Evolutionary conservation across 2,797 vertebrate genomes (phyloP).

Genomic region (Chelon auratus): DNA sequence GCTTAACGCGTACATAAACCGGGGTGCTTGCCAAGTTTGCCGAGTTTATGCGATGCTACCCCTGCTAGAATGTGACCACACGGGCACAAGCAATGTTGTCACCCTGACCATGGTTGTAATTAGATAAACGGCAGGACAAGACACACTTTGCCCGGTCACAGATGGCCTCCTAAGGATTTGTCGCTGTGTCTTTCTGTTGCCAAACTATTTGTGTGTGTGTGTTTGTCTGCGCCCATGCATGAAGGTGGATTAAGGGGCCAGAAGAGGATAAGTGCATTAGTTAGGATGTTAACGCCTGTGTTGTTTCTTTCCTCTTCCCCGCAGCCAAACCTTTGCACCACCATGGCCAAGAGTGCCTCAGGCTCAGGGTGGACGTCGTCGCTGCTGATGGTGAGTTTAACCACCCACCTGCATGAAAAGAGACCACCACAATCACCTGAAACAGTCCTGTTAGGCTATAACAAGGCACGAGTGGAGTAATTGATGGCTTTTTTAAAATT

Average conservation of each 20-base stretch:
- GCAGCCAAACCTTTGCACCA: conserved; percentile 93
- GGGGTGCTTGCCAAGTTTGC: conserved; percentile 34
- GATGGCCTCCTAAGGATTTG: conserved; percentile 74
- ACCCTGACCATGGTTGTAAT: conserved; percentile 74
- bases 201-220: conserved; percentile 45
- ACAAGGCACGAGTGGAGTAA: conserved; percentile 10
- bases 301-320: conserved; percentile 50
- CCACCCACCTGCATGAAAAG: conserved; percentile 9
- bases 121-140: conserved; percentile 74
- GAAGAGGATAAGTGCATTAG: conserved; percentile 75
- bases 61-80: conserved; percentile 52
- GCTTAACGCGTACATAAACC: conserved; percentile 17
- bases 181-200: conserved; percentile 51
- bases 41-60: conserved; percentile 11
- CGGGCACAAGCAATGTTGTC: conserved; percentile 55
- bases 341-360: conserved; percentile 89
- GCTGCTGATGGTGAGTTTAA: conserved; percentile 88
- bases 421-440: conserved; percentile 1
- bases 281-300: conserved; percentile 68
- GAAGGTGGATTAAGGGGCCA: conserved; percentile 72
- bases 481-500: conserved; percentile 25
- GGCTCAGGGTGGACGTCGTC: conserved; percentile 87
- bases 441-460: background rate
- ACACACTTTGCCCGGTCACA: conserved; percentile 70
- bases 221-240: conserved; percentile 36